These are phyloP conservation scores for Macrosteles quadrilineatus DNA, from an alignment of 1,140 invertebrate genomes.

Conservation along the genomic window DNA sequence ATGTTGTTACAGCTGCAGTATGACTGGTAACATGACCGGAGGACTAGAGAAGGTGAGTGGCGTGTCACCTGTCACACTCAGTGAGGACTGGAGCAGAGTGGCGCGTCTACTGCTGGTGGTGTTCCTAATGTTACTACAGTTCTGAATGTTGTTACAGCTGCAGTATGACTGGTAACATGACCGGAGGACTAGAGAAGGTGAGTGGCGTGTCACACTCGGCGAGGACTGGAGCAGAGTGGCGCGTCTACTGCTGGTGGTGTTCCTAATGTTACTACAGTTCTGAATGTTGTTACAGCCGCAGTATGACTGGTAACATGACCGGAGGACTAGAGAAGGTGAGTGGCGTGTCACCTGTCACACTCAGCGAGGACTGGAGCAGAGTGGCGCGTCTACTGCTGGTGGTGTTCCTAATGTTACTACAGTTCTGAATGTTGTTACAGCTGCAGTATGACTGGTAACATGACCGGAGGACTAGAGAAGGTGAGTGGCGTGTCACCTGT, in stretches of 20 bases:
- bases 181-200: conserved; percentile 20
- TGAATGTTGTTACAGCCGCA: conserved; percentile 70
- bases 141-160: conserved; percentile 50
- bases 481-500: conserved; percentile 51
- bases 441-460: neutral
- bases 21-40: neutral
- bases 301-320: conserved; percentile 72
- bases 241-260: conserved; percentile 63
- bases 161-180: neutral
- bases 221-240: conserved; percentile 68
- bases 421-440: conserved; percentile 41
- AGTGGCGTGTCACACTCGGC: conserved; percentile 51
- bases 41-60: conserved; percentile 24
- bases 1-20: neutral
- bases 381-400: neutral
- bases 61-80: conserved; percentile 59
- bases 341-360: conserved; percentile 55
- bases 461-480: conserved; percentile 11
- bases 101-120: conserved; percentile 65
- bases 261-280: conserved; percentile 65
- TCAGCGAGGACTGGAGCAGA: conserved; percentile 65
- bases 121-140: conserved; percentile 67
- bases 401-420: neutral
- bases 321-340: conserved; percentile 49
- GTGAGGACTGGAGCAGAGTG: conserved; percentile 66